Conservation (phyloP, 2,888 invertebrate genomes). For the Campopleginae sp. region DNA sequence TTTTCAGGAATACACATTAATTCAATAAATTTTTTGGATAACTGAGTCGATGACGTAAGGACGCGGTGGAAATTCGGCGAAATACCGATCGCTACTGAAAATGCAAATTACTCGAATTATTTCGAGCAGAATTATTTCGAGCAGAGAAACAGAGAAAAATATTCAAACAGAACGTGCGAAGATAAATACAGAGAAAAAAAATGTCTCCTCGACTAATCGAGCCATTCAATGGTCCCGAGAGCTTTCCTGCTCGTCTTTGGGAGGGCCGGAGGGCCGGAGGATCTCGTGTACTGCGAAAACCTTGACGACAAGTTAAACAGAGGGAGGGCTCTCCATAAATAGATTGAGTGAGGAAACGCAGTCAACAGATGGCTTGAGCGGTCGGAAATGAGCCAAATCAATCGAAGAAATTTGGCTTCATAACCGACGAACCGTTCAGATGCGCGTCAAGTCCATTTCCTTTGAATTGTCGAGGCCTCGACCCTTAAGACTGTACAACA, state of each 20-base stretch:
- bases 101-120: too few species aligned
- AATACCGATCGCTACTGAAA: too few species aligned
- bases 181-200: neutral
- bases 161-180: neutral
- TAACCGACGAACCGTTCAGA: constrained; percentile 1
- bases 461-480: neutral
- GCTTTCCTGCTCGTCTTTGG: constrained; percentile 13
- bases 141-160: neutral
- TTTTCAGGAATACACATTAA: neutral
- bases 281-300: neutral
- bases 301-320: neutral
- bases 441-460: neutral
- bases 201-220: neutral
- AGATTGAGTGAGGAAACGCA: constrained; percentile 1
- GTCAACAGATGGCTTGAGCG: neutral
- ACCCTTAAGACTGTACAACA: neutral
- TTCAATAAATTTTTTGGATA: neutral
- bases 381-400: constrained; percentile 27
- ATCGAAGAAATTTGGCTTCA: constrained; percentile 14
- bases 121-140: too few species aligned
- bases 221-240: constrained; percentile 4
- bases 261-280: neutral
- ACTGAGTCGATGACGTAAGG: neutral
- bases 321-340: neutral
- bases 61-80: too few species aligned